Evolutionary conservation across 1,140 invertebrate genomes (phyloP).

Genomic region (Diorhabda elongata): DNA sequence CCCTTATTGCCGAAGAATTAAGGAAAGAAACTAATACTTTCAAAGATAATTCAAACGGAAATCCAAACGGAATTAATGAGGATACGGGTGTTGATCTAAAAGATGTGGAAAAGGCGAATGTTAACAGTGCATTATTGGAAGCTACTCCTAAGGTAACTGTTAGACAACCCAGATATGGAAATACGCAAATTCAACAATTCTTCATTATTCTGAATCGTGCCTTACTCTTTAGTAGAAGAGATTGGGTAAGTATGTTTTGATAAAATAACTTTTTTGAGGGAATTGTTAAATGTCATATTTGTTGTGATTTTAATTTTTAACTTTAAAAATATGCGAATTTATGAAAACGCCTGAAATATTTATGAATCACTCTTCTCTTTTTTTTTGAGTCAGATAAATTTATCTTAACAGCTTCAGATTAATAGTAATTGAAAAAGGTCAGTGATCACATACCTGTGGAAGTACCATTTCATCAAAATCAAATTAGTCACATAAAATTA

Average conservation of each 20-base stretch:
- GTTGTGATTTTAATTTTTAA: too few species aligned
- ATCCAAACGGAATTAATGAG: not conserved
- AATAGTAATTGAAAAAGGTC: too few species aligned
- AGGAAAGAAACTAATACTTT: slow-evolving; percentile 48
- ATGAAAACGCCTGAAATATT: too few species aligned
- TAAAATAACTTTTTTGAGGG: not conserved
- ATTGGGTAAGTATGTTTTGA: slow-evolving; percentile 63
- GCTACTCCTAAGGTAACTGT: slow-evolving; percentile 46
- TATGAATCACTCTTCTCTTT: too few species aligned
- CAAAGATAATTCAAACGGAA: not conserved
- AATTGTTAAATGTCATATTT: too few species aligned
- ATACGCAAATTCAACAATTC: slow-evolving; percentile 71
- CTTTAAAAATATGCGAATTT: too few species aligned
- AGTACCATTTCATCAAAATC: not conserved
- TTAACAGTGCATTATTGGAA: slow-evolving; percentile 62
- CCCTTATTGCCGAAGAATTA: slow-evolving; percentile 62
- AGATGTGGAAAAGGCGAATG: slow-evolving; percentile 60
- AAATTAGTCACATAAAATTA: not conserved
- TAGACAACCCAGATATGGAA: slow-evolving; percentile 69
- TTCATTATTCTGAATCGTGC: slow-evolving; percentile 77
- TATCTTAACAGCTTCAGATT: too few species aligned
- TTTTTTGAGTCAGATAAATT: too few species aligned
- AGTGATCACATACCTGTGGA: not conserved
- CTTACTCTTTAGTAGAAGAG: slow-evolving; percentile 73
- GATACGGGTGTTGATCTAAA: slow-evolving; percentile 32